Evolutionary conservation across 2,888 invertebrate species (phyloP).

Genomic region (Hartigia nigra): DNA sequence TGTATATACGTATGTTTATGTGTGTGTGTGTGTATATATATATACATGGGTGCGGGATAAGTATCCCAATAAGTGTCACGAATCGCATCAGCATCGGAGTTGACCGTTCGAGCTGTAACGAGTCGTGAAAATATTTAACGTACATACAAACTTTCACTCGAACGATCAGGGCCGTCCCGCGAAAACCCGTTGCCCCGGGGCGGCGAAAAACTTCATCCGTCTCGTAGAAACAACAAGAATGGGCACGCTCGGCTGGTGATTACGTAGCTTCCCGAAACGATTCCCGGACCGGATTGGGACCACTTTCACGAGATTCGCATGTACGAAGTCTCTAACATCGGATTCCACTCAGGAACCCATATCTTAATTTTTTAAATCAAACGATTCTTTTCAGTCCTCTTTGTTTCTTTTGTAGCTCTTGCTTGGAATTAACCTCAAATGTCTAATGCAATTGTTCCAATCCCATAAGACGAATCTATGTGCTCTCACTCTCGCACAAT

Average conservation of each 20-base stretch:
- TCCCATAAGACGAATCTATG: neutral
- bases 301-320: constrained; percentile 6
- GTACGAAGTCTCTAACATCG: neutral
- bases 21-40: neutral
- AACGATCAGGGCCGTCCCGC: constrained; percentile 44
- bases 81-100: neutral
- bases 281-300: constrained; percentile 7
- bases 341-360: neutral
- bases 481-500: neutral
- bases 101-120: neutral
- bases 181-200: constrained; percentile 31
- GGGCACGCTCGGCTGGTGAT: neutral
- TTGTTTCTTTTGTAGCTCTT: neutral
- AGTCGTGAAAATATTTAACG: constrained; percentile 8
- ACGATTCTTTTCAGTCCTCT: neutral
- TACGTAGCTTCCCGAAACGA: constrained; percentile 1
- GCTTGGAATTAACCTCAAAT: neutral
- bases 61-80: neutral
- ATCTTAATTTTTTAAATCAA: neutral
- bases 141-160: constrained; percentile 46
- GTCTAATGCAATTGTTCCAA: neutral
- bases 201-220: constrained; percentile 23
- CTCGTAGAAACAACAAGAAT: neutral
- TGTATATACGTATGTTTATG: neutral
- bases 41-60: neutral